These are phyloP conservation scores for Aphodius sticticus DNA, from an alignment of 2,888 invertebrate species.

Conservation along the genomic window DNA sequence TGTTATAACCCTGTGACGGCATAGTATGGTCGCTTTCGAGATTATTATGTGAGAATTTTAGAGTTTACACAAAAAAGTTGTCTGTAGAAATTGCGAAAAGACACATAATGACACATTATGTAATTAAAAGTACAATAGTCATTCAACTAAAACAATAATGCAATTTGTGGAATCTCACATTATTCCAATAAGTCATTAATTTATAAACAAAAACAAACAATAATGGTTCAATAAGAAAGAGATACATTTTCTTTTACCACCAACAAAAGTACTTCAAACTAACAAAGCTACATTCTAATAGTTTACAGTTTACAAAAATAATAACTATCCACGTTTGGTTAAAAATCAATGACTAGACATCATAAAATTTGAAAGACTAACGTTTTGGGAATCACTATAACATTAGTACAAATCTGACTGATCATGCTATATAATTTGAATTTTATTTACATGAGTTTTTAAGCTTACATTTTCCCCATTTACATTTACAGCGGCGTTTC, in stretches of 20 bases:
- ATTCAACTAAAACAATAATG: too few species aligned
- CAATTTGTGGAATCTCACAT: too few species aligned
- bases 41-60: background rate
- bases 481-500: background rate
- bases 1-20: background rate
- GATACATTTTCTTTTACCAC: too few species aligned
- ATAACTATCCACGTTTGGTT: background rate
- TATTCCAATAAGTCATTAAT: too few species aligned
- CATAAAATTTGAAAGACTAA: background rate
- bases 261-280: too few species aligned
- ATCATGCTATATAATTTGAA: background rate
- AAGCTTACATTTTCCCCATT: background rate
- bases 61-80: background rate
- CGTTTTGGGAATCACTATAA: background rate
- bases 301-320: too few species aligned
- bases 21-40: background rate
- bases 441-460: background rate
- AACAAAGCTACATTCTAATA: too few species aligned
- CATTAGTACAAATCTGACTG: background rate
- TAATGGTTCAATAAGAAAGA: too few species aligned
- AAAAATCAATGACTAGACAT: background rate
- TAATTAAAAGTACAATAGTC: too few species aligned
- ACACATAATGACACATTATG: too few species aligned
- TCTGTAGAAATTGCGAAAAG: too few species aligned
- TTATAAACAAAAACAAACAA: too few species aligned